Conservation (phyloP, 1,140 invertebrate species). For the Pantala flavescens region DNA sequence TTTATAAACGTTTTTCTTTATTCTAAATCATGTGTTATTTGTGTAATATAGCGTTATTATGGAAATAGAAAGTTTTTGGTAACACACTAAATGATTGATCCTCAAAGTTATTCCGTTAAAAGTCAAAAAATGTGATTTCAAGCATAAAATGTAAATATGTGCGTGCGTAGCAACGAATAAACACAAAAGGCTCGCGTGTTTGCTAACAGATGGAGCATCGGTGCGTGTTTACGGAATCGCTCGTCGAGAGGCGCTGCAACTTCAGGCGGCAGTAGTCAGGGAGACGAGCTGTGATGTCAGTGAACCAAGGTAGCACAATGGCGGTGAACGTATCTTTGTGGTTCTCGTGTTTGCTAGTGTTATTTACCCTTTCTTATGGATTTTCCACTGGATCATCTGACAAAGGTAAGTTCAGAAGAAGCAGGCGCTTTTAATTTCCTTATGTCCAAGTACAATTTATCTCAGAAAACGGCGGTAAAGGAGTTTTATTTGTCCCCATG, state of each 20-base stretch:
- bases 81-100: no score
- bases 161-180: no score
- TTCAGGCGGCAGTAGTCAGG: neutral
- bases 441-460: no score
- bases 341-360: neutral
- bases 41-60: no score
- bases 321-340: neutral
- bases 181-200: neutral
- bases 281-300: neutral
- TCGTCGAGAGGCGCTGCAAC: neutral
- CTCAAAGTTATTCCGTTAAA: no score
- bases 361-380: neutral
- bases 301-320: conserved; percentile 4
- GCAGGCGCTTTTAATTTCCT: no score
- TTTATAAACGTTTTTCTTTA: no score
- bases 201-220: neutral
- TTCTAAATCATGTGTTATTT: no score
- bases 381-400: neutral
- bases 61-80: no score
- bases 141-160: no score
- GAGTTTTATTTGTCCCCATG: neutral
- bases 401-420: neutral
- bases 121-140: no score
- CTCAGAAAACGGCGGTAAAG: neutral
- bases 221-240: neutral